A percentile compares a stretch with the other conserved stretches of the same genome.
Evolutionary conservation across 1,140 invertebrate species (phyloP).

Genomic region (Stegodyphus mimosarum): DNA sequence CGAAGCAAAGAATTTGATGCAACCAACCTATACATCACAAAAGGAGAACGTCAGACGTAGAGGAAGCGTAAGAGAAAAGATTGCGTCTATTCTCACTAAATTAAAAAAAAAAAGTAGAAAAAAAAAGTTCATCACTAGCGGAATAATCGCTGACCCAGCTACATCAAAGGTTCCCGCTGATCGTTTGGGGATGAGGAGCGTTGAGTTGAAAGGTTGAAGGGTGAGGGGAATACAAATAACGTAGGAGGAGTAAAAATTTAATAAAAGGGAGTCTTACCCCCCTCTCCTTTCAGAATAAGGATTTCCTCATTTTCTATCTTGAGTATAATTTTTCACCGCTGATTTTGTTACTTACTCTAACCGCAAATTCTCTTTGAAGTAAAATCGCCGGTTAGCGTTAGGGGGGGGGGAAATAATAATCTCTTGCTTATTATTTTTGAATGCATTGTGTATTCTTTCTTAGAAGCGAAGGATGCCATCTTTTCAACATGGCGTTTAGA

Average conservation of each 20-base stretch:
- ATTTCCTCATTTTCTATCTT: conserved; percentile 27
- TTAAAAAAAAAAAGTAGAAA: conserved; percentile 33
- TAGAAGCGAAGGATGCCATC: too few species aligned
- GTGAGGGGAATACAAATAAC: conserved; percentile 42
- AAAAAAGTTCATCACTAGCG: conserved; percentile 41
- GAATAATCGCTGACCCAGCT: conserved; percentile 55
- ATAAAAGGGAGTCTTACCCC: conserved; percentile 37
- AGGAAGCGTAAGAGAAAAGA: conserved; percentile 10
- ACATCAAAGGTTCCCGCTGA: conserved; percentile 46
- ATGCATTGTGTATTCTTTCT: neutral
- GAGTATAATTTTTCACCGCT: conserved; percentile 39
- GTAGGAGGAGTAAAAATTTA: conserved; percentile 49
- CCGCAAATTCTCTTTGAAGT: conserved; percentile 41
- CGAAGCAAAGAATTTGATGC: conserved; percentile 28
- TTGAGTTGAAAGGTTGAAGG: conserved; percentile 36
- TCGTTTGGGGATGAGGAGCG: conserved; percentile 24
- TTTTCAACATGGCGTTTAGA: too few species aligned
- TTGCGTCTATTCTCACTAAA: conserved; percentile 45
- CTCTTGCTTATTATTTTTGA: conserved; percentile 36
- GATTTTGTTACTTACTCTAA: neutral
- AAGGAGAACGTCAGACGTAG: conserved; percentile 26
- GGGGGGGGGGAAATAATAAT: neutral
- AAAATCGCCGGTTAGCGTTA: conserved; percentile 41
- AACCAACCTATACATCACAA: conserved; percentile 18
- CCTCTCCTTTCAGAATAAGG: conserved; percentile 33